phyloP scores from a whole-genome alignment of 2,797 vertebrate genomes.

The Liasis olivaceus region DNA sequence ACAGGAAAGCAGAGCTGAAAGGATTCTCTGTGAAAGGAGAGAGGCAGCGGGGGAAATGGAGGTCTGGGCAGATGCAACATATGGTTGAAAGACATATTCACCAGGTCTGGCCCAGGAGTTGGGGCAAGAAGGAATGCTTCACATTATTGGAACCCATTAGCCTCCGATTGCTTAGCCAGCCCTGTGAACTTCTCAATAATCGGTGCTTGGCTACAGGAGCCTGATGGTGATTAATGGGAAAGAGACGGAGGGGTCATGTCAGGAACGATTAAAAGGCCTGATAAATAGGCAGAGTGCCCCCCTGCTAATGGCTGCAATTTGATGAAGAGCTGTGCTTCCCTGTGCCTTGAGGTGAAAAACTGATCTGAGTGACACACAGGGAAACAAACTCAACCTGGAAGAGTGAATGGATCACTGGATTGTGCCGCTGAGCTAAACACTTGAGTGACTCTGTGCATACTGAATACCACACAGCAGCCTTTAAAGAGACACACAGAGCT shows the following conservation, averaged over 20 bases:
- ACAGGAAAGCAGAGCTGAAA: background rate
- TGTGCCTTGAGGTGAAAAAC: background rate
- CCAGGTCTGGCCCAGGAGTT: background rate
- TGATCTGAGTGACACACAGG: constrained; percentile 1
- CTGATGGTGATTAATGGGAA: constrained; percentile 30
- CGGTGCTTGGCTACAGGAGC: background rate
- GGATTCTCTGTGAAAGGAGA: background rate
- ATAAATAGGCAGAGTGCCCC: constrained; percentile 1
- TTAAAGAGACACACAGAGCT: background rate
- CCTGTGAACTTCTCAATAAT: constrained; percentile 14
- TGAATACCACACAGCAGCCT: background rate
- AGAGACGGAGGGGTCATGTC: background rate
- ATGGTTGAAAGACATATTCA: background rate
- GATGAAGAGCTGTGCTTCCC: background rate
- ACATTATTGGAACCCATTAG: constrained; percentile 14
- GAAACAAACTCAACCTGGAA: constrained; percentile 4
- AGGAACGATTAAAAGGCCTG: constrained; percentile 43
- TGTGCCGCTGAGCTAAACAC: background rate
- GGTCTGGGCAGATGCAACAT: background rate
- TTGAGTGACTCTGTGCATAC: background rate
- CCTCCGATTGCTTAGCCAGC: background rate
- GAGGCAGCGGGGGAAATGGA: background rate
- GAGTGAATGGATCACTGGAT: background rate
- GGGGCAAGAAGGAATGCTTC: background rate
- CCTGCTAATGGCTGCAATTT: background rate